These are phyloP conservation scores for Drosophila sucinea DNA, from an alignment of 1,140 invertebrate genomes.

Conservation along the genomic window DNA sequence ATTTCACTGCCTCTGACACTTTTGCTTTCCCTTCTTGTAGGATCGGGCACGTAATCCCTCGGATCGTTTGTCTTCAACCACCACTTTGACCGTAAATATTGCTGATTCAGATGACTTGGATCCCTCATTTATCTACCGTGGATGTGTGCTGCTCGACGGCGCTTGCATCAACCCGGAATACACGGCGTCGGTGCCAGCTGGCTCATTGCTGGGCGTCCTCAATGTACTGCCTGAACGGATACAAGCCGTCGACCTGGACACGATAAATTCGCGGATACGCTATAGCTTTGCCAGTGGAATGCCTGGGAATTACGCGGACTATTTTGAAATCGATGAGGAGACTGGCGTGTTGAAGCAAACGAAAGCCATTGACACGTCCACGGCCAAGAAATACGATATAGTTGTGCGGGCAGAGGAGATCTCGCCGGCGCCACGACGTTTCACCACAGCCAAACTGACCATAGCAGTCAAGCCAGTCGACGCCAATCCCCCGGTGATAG, in stretches of 20 bases:
- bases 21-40: conserved; percentile 83
- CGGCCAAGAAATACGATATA: conserved; percentile 86
- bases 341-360: conserved; percentile 92
- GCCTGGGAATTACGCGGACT: conserved; percentile 89
- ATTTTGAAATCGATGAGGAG: conserved; percentile 92
- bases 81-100: conserved; percentile 93
- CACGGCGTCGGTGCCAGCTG: conserved; percentile 90
- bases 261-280: conserved; percentile 90
- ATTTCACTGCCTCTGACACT: neutral
- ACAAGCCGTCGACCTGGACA: conserved; percentile 94
- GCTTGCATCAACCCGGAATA: conserved; percentile 93
- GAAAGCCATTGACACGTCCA: conserved; percentile 90
- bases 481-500: conserved; percentile 91
- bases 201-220: conserved; percentile 91
- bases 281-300: conserved; percentile 92
- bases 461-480: conserved; percentile 93
- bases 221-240: conserved; percentile 94
- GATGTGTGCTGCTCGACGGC: conserved; percentile 90
- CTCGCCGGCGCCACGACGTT: conserved; percentile 88
- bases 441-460: conserved; percentile 91
- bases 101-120: conserved; percentile 95
- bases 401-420: conserved; percentile 93
- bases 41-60: conserved; percentile 91
- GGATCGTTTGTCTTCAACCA: conserved; percentile 90
- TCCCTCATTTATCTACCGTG: conserved; percentile 93